Base-by-base conservation (phyloP, 1,140 invertebrate species). In the Ditylenchus dipsaci region DNA sequence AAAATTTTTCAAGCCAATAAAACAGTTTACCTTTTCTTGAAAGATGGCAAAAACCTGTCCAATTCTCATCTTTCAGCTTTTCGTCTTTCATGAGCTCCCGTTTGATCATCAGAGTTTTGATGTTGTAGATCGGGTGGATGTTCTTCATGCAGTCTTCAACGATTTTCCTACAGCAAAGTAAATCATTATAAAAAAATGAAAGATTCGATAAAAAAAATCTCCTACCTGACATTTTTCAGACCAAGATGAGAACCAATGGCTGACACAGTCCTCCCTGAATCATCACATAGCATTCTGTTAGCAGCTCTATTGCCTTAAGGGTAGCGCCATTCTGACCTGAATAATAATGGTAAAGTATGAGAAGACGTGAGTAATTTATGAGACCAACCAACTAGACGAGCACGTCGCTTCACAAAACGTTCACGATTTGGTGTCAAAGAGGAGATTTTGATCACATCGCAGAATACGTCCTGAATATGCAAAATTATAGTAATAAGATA, bases 51-150 rank as follows among this genome's bases (percentile, higher is more conserved):
- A 84, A 97, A 99, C 69, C 93, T 86, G 43, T 95, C 91, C 96
- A 99, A 82, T 90, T 93, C 85, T 97, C 92, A 86, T 94, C 90
- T 83, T 90, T 91, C 26, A 97, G 81, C 77, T 90, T 89, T 0
- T 97, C 91, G 77, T 87, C 78, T 74, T 92, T 96, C 67, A 90
- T 89, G 26, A 99, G 84, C 86, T 98, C 94, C 78, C 89, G 87
- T 84, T 97, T 97, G 57, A 98, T 95, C 94, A 98, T 97, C 13
- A 99, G 84, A 19, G 91, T 90, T 81, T 98, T 98, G 0, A 99
- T 95, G 80, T 96, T 96, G 82, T 97, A 97, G 82, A 98, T 94
- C n/a, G 95, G 95, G 87, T 99, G 95, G 68, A 98, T 89, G 83
- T 99, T 99, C 80, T 93, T 93, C 93, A 99, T 97, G 1, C 92